phyloP scores from a whole-genome alignment of 1,140 invertebrate genomes.

The Heliconius congener region DNA sequence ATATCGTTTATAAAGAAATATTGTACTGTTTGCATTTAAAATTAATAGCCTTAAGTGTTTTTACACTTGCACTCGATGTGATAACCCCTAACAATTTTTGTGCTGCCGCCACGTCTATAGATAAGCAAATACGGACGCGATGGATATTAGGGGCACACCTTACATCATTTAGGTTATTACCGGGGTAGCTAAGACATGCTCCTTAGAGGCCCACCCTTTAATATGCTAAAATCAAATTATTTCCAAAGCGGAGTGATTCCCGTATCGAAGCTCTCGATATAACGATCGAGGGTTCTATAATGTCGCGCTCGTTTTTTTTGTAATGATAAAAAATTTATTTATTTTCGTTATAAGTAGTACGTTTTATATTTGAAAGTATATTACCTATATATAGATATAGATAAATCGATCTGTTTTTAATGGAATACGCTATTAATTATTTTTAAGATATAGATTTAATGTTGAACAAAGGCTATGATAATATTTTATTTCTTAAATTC shows the following conservation, averaged over 20 bases:
- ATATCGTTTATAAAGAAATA: not conserved
- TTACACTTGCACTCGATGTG: conserved; percentile 24
- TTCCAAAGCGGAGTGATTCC: conserved; percentile 76
- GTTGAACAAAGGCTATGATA: no score
- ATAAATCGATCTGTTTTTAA: no score
- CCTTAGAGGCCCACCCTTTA: conserved; percentile 74
- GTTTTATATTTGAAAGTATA: not conserved
- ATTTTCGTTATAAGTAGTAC: not conserved
- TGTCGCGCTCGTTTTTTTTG: conserved; percentile 36
- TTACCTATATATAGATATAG: no score
- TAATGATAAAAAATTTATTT: conserved; percentile 27
- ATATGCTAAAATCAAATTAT: conserved; percentile 82
- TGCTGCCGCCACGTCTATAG: conserved; percentile 77
- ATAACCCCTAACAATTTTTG: conserved; percentile 73
- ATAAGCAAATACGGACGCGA: conserved; percentile 80
- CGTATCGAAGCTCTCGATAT: conserved; percentile 68
- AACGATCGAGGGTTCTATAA: conserved; percentile 50
- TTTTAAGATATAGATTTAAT: no score
- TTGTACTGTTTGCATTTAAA: conserved; percentile 17
- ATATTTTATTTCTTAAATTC: no score
- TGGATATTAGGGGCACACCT: conserved; percentile 81
- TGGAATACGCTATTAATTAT: no score
- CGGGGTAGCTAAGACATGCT: conserved; percentile 71
- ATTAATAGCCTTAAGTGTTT: conserved; percentile 53
- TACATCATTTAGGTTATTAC: conserved; percentile 80